These are phyloP conservation scores for Microtus montanus DNA, from an alignment of 2,113 vertebrate genomes.

Conservation along the genomic window DNA sequence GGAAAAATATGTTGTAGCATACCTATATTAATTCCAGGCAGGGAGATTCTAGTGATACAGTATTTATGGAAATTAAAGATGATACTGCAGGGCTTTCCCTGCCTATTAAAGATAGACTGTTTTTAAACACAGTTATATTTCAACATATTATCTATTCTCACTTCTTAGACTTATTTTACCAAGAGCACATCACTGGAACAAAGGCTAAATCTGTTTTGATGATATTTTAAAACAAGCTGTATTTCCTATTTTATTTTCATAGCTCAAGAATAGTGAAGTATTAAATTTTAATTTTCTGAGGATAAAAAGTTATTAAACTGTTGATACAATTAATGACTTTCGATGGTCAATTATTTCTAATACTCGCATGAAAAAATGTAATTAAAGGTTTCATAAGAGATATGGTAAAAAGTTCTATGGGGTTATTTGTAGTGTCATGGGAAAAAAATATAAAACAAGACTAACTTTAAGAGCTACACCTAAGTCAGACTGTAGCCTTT, in stretches of 20 bases:
- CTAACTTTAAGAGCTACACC: background rate
- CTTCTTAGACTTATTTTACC: background rate
- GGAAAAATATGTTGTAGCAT: slow-evolving; percentile 9
- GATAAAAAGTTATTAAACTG: slow-evolving; percentile 22
- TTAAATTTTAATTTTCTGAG: slow-evolving; percentile 46
- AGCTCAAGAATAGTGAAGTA: background rate
- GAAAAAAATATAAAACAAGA: background rate
- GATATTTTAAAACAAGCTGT: background rate
- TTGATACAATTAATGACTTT: background rate
- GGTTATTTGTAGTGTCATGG: background rate
- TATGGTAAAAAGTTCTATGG: background rate
- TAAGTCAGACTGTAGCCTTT: background rate
- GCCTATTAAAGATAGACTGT: slow-evolving; percentile 51
- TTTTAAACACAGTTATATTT: slow-evolving; percentile 51
- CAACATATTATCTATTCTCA: slow-evolving; percentile 18
- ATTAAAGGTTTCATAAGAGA: background rate
- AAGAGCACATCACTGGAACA: background rate
- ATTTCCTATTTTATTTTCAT: background rate
- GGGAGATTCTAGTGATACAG: slow-evolving; percentile 58
- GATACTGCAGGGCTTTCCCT: background rate
- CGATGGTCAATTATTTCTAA: slow-evolving; percentile 13
- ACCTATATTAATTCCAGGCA: slow-evolving; percentile 44
- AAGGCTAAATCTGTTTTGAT: background rate
- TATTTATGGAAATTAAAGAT: slow-evolving; percentile 71
- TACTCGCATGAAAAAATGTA: background rate